phyloP scores from a whole-genome alignment of 2,888 invertebrate species.

The Yponomeuta sedellus region DNA sequence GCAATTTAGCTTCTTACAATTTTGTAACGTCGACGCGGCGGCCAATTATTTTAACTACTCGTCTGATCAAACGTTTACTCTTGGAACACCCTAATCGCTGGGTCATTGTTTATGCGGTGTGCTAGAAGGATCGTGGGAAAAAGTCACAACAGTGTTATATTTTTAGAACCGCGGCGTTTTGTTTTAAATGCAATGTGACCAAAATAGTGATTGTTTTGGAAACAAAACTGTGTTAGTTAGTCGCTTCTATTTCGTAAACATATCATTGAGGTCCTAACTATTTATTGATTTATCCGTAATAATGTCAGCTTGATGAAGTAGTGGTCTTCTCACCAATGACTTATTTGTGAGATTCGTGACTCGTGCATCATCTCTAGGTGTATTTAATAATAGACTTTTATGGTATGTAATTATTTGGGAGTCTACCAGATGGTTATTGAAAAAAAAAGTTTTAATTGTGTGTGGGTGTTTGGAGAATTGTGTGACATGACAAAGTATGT shows the following conservation, averaged over 20 bases:
- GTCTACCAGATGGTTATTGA: too few species aligned
- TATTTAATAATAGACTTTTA: too few species aligned
- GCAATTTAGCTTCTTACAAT: too few species aligned
- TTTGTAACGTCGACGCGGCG: too few species aligned
- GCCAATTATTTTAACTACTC: too few species aligned
- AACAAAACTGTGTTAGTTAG: background rate
- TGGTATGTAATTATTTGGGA: too few species aligned
- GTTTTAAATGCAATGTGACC: background rate
- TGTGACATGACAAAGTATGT: too few species aligned
- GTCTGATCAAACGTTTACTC: background rate
- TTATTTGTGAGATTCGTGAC: too few species aligned
- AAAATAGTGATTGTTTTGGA: background rate
- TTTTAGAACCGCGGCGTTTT: background rate
- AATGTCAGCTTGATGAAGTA: background rate
- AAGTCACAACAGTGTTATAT: background rate
- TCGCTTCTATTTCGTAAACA: background rate
- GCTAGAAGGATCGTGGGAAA: background rate
- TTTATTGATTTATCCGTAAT: background rate
- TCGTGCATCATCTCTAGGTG: too few species aligned
- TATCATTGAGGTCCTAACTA: too few species aligned
- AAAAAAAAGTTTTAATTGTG: too few species aligned
- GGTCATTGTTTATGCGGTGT: background rate
- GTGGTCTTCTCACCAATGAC: background rate
- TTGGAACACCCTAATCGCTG: background rate
- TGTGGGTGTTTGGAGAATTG: too few species aligned